Evolutionary conservation across 2,888 invertebrate genomes (phyloP).

Genomic region (Plebejus argus): DNA sequence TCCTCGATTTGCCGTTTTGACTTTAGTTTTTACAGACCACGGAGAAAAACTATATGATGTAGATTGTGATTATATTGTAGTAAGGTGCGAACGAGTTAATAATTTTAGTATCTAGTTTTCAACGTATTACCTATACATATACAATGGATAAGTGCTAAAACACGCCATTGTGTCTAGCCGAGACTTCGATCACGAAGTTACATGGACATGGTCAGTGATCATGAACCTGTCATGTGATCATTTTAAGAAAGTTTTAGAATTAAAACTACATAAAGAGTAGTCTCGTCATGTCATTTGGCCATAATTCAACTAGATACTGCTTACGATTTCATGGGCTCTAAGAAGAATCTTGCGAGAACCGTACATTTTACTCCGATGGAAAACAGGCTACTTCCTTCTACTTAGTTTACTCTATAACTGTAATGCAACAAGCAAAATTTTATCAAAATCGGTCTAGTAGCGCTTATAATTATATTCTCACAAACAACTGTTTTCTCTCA

Average conservation of each 20-base stretch:
- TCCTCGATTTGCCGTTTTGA: no score
- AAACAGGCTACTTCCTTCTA: no score
- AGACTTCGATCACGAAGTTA: neutral
- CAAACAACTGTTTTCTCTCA: neutral
- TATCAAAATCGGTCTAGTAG: no score
- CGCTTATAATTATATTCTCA: neutral
- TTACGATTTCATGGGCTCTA: no score
- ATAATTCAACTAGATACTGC: no score
- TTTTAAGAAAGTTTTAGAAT: neutral
- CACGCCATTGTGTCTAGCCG: neutral
- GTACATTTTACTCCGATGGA: no score
- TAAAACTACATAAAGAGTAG: no score
- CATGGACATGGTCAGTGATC: neutral
- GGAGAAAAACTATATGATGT: neutral
- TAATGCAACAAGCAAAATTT: neutral
- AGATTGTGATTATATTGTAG: neutral
- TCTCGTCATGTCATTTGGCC: no score
- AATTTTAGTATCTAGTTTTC: neutral
- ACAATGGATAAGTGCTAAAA: constrained; percentile 14
- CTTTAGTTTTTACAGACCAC: no score
- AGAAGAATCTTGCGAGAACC: no score
- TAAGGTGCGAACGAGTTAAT: neutral
- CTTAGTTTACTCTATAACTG: no score
- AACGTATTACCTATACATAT: neutral
- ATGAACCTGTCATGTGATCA: neutral